Conservation (phyloP, 2,113 vertebrate genomes). For the Mesoclemmys tuberculata region DNA sequence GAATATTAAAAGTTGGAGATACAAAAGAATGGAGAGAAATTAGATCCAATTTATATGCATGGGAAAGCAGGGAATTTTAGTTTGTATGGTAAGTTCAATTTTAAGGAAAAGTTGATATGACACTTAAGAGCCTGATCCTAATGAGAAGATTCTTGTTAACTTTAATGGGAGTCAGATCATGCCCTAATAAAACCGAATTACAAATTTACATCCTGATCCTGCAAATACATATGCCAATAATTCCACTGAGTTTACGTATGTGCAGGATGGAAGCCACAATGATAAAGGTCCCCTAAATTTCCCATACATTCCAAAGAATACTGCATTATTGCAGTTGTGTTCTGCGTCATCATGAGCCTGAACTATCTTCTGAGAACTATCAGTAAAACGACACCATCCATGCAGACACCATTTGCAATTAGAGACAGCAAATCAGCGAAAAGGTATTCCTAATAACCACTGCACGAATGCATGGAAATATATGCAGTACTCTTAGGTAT, state of each 20-base stretch:
- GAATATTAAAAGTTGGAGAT: not conserved
- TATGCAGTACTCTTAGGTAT: not conserved
- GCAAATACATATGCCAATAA: not conserved
- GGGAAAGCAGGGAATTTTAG: not conserved
- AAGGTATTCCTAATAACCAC: not conserved
- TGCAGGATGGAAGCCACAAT: not conserved
- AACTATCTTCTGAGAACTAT: too few relatives aligned
- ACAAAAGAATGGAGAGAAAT: not conserved
- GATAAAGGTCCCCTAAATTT: not conserved
- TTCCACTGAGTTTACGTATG: not conserved
- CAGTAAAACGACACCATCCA: not conserved
- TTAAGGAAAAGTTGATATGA: not conserved
- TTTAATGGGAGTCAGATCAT: not conserved
- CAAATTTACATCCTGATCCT: not conserved
- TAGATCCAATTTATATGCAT: not conserved
- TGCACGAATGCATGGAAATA: not conserved
- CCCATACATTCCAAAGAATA: not conserved
- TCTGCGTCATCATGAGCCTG: not conserved
- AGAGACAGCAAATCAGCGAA: not conserved
- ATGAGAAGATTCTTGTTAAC: not conserved
- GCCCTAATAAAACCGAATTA: not conserved
- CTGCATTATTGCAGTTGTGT: not conserved
- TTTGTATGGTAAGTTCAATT: not conserved
- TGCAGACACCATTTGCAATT: not conserved
- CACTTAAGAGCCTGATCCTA: not conserved